Evolutionary conservation across 2,113 vertebrate species (phyloP).

Genomic region (Eudyptes chrysolophus): DNA sequence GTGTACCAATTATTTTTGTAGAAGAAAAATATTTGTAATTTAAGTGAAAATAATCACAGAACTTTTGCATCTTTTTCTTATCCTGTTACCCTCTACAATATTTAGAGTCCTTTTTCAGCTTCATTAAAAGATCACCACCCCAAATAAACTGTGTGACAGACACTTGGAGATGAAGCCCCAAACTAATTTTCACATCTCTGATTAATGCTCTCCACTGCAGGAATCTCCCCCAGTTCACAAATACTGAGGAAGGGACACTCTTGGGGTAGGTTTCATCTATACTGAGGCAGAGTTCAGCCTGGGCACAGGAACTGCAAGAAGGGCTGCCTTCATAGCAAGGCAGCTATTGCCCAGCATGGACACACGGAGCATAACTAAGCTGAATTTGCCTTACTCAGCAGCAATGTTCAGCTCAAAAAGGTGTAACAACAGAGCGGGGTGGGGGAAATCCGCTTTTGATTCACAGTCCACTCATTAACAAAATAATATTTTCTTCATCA

Average conservation of each 20-base stretch:
- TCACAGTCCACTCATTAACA: background rate
- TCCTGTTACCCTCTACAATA: background rate
- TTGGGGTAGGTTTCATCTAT: background rate
- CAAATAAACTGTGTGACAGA: background rate
- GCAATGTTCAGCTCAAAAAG: background rate
- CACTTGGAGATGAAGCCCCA: background rate
- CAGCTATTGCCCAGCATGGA: background rate
- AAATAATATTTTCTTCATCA: background rate
- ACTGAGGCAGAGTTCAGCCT: background rate
- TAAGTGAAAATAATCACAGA: background rate
- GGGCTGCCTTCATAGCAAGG: background rate
- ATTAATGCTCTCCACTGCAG: background rate
- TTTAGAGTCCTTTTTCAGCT: background rate
- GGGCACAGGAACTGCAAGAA: background rate
- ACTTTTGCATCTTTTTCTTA: background rate
- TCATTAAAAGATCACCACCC: background rate
- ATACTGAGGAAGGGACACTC: background rate
- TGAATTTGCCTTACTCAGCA: background rate
- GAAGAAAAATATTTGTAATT: background rate
- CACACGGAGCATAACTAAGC: background rate
- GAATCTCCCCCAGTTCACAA: background rate
- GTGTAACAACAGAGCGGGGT: background rate
- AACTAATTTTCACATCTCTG: background rate
- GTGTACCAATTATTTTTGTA: background rate
- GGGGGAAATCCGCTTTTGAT: fast-evolving